Evolutionary conservation across 1,140 invertebrate genomes (phyloP), one percentile per base, ranked within the genome.

Genomic region (Stratiolaelaps scimitus): DNA sequence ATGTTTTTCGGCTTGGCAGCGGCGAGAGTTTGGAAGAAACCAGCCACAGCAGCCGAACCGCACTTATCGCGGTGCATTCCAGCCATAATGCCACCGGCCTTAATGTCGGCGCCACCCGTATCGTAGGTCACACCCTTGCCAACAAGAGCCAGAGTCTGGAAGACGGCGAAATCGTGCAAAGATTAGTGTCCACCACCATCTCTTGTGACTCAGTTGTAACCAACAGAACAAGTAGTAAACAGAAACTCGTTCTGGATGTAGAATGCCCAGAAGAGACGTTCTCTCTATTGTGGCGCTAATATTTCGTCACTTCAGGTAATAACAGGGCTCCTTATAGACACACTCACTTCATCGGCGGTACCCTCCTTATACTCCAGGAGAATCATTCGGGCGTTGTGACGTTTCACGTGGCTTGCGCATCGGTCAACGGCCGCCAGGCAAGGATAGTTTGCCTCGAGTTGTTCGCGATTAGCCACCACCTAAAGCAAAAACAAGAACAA

Each of bases 41-140:
- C 93, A 56, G 87, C 89, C 1, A 91, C 88, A 28, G 89, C 88
- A 10, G 93, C 92, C 23, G 92, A 88, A 0, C 94, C 94, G 75
- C 92, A 92, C 76, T 98, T 98, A 72, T 98, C 93, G n/a, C 92
- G 78, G 1, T 88, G 89, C 92, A 96, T 97, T 5, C 91, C 90
- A 45, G 84, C 83, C 92, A 96, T 96, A 19, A 80, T 75, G 23
- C 90, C 88, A 17, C 83, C 83, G 66, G 83, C 84, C 78, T 95
- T 95, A 69, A 95, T 84, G 76, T 94, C 89, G 71, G 84, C 84
- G 67, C 75, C 78, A 66, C 89, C 90, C 23, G 89, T 92, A 72
- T 93, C 89, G 71, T 92, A 95, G 66, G 92, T 96, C 17, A 97
- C 91, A 60, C 94, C 94, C 75, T 78, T 70, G 1, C 70, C 69